Percentiles rank a stretch among this genome's conserved stretches.
Conservation (phyloP, 2,113 vertebrate genomes). For the Triplophysa dalaica region DNA sequence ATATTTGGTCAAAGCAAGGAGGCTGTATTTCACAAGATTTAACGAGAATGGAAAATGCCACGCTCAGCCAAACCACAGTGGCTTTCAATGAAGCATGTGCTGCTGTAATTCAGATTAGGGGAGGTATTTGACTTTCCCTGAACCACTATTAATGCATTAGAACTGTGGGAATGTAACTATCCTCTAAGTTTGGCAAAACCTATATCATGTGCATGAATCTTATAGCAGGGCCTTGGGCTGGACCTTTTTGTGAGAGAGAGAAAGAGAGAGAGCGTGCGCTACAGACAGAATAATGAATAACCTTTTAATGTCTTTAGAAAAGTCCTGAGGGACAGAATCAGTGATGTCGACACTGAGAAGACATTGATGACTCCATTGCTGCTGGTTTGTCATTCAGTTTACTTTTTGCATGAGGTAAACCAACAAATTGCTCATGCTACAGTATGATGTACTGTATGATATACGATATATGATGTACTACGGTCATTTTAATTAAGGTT, state of each 20-base stretch:
- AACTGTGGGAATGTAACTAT: constrained; percentile 47
- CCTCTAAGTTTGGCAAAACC: constrained; percentile 45
- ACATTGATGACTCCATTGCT: neutral
- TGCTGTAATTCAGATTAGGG: constrained; percentile 37
- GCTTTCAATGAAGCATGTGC: constrained; percentile 47
- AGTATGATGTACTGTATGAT: too few species aligned
- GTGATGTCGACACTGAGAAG: constrained; percentile 50
- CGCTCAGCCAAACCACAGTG: constrained; percentile 51
- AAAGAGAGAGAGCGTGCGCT: constrained; percentile 11
- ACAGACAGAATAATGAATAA: constrained; percentile 29
- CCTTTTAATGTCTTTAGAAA: constrained; percentile 21
- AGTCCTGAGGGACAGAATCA: constrained; percentile 24
- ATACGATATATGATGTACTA: too few species aligned
- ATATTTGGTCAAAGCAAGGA: constrained; percentile 50
- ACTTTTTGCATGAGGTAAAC: too few species aligned
- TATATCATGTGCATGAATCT: constrained; percentile 58
- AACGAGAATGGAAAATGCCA: constrained; percentile 49
- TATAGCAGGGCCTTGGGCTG: constrained; percentile 54
- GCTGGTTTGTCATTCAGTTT: too few species aligned
- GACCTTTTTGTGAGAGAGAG: constrained; percentile 14
- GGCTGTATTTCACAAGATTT: constrained; percentile 47
- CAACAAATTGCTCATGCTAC: too few species aligned
- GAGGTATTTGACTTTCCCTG: constrained; percentile 32
- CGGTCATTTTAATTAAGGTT: too few species aligned
- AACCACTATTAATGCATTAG: constrained; percentile 44